phyloP scores from a whole-genome alignment of 1,140 invertebrate species.

The Megalonaias nervosa region DNA sequence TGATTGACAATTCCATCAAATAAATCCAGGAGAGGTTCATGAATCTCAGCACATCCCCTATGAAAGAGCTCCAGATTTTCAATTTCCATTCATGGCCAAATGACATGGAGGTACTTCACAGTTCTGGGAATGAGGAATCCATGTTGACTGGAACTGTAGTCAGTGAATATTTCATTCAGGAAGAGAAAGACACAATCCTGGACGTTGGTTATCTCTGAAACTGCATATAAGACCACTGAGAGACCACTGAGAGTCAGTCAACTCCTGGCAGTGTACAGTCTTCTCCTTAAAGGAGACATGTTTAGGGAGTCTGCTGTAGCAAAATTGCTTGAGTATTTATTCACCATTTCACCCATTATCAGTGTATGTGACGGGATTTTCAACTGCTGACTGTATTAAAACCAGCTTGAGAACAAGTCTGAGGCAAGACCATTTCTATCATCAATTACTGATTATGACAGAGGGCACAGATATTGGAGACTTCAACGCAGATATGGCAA shows the following conservation, averaged over 20 bases:
- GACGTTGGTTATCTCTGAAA: conserved; percentile 14
- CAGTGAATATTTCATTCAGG: conserved; percentile 4
- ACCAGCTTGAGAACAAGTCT: conserved; percentile 12
- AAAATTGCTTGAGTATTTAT: conserved; percentile 5
- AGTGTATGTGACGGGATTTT: conserved; percentile 24
- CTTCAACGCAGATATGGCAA: too few relatives aligned
- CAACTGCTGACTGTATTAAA: conserved; percentile 10
- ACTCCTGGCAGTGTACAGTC: conserved; percentile 12
- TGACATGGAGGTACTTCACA: conserved; percentile 2
- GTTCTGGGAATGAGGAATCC: conserved; percentile 10
- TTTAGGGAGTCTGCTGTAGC: conserved; percentile 7
- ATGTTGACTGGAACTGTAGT: conserved; percentile 9
- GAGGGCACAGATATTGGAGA: too few relatives aligned
- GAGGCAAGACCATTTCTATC: conserved; percentile 4
- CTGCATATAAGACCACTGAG: conserved; percentile 16
- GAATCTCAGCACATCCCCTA: neutral
- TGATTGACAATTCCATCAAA: conserved; percentile 14
- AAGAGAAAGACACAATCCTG: conserved; percentile 19
- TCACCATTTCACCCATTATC: conserved; percentile 24
- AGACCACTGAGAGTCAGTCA: conserved; percentile 17
- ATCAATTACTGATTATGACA: neutral
- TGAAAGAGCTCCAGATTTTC: conserved; percentile 6
- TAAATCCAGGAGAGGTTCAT: conserved; percentile 25
- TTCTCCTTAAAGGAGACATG: conserved; percentile 7
- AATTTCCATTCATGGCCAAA: conserved; percentile 17